Percentiles rank a stretch among this genome's conserved stretches.
phyloP scores from a whole-genome alignment of 2,113 vertebrate genomes.

The Oreochromis niloticus region DNA sequence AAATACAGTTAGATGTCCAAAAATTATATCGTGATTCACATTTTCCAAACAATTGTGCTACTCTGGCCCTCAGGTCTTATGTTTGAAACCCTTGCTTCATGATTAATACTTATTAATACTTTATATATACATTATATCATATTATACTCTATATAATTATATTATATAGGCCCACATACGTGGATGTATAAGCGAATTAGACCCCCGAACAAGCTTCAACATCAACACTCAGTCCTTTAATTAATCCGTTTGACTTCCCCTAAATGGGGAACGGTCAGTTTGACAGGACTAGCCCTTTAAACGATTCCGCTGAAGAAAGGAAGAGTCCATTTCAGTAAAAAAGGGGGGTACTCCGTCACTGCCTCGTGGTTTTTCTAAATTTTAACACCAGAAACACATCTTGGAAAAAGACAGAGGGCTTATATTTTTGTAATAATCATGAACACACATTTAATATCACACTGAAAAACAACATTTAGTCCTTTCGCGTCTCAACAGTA shows the following conservation, averaged over 20 bases:
- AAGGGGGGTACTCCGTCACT: neutral
- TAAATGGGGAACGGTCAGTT: neutral
- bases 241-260: neutral
- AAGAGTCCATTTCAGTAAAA: constrained; percentile 57
- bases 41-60: neutral
- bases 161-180: neutral
- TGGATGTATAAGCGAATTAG: neutral
- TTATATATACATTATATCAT: neutral
- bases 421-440: rapidly evolving
- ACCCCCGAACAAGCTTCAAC: neutral
- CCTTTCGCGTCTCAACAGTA: neutral
- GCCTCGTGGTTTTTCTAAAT: neutral
- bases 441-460: rapidly evolving
- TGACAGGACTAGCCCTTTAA: constrained; percentile 60
- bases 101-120: neutral
- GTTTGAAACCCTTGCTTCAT: neutral
- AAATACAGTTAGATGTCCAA: neutral
- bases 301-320: constrained; percentile 20
- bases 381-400: neutral
- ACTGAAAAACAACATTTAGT: neutral
- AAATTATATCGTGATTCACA: neutral
- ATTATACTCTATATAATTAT: neutral
- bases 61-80: neutral
- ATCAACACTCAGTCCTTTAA: neutral
- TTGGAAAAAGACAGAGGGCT: rapidly evolving